phyloP scores from a whole-genome alignment of 2,888 invertebrate species.

The Branchipolynoe longqiensis region DNA sequence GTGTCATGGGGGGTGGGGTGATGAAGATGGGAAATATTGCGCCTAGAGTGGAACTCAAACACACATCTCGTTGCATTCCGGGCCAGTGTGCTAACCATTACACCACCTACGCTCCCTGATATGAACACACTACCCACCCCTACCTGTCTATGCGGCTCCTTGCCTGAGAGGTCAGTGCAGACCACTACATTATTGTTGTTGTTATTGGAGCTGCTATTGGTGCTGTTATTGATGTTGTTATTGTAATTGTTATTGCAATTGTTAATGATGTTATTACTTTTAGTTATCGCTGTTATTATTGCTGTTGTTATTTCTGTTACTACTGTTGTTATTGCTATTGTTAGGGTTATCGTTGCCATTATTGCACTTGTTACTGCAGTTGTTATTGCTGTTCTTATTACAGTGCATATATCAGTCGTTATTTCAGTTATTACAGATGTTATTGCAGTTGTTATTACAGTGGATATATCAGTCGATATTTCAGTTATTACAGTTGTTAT shows the following conservation, averaged over 20 bases:
- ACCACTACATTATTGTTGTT: too few relatives aligned
- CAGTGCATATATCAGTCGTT: neutral
- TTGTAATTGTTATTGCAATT: neutral
- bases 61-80: too few relatives aligned
- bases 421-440: slow-evolving; percentile 4
- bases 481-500: neutral
- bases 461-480: neutral
- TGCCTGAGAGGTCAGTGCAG: too few relatives aligned
- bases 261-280: neutral
- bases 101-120: too few relatives aligned
- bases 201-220: neutral
- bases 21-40: too few relatives aligned
- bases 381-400: neutral
- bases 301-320: neutral
- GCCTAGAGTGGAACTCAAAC: too few relatives aligned
- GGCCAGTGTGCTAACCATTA: too few relatives aligned
- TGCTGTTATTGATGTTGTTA: slow-evolving; percentile 8
- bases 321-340: neutral
- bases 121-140: too few relatives aligned
- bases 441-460: neutral
- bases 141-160: too few relatives aligned
- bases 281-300: too few relatives aligned
- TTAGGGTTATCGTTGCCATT: slow-evolving; percentile 1
- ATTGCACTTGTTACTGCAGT: neutral
- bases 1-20: too few relatives aligned